Conservation (phyloP, 2,113 vertebrate genomes). For the Plestiodon gilberti region DNA sequence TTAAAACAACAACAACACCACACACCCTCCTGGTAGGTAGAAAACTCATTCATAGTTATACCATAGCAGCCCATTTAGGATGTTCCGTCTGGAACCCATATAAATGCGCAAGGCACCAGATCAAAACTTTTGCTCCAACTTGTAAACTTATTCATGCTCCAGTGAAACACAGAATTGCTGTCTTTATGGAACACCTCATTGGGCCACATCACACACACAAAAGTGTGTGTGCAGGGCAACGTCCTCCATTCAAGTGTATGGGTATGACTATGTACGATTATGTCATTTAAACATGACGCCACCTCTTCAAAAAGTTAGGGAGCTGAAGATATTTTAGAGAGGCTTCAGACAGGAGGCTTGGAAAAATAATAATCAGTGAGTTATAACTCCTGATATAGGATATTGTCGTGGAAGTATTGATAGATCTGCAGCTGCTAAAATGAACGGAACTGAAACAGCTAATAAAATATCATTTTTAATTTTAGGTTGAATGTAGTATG, state of each 20-base stretch:
- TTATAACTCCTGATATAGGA: background rate
- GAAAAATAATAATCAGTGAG: background rate
- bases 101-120: too few relatives aligned
- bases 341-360: background rate
- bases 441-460: conserved; percentile 27
- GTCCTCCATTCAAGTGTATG: background rate
- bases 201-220: too few relatives aligned
- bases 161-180: too few relatives aligned
- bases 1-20: background rate
- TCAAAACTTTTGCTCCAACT: too few relatives aligned
- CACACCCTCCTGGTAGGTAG: background rate
- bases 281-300: background rate
- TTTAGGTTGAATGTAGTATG: conserved; percentile 33
- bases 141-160: too few relatives aligned
- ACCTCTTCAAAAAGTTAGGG: background rate
- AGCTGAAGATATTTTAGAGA: background rate
- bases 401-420: background rate
- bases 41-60: too few relatives aligned
- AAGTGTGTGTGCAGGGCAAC: too few relatives aligned
- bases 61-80: too few relatives aligned
- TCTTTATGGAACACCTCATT: too few relatives aligned
- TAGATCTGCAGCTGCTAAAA: conserved; percentile 4
- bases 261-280: background rate
- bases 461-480: conserved; percentile 32
- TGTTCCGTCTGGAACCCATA: too few relatives aligned